Evolutionary conservation across 2,113 vertebrate genomes (phyloP).

Genomic region (Chaetodon auriga): DNA sequence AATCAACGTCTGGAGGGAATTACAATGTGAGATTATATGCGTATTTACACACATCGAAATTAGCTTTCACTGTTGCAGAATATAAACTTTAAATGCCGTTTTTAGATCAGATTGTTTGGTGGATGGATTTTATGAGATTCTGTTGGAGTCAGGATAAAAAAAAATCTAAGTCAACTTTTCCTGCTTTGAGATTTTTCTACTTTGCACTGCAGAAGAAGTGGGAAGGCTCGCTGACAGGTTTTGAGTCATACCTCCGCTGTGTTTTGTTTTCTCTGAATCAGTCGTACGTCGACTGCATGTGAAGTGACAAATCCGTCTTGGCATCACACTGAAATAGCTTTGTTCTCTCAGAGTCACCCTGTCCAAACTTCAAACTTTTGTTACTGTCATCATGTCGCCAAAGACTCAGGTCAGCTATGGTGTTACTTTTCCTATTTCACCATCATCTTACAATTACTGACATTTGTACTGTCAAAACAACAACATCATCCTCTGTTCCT

Average conservation of each 20-base stretch:
- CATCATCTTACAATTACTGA: conserved; percentile 18
- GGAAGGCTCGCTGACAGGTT: conserved; percentile 43
- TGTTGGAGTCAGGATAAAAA: conserved; percentile 9
- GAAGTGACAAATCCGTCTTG: conserved; percentile 66
- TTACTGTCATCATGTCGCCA: conserved; percentile 15
- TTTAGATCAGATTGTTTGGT: conserved; percentile 30
- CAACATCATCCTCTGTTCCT: background rate
- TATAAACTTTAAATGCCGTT: conserved; percentile 37
- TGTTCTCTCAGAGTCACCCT: conserved; percentile 36
- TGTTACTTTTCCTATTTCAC: conserved; percentile 11
- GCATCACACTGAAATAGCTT: conserved; percentile 58
- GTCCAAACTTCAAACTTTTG: conserved; percentile 37
- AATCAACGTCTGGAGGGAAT: conserved; percentile 42
- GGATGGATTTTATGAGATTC: conserved; percentile 31
- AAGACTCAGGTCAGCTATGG: conserved; percentile 17
- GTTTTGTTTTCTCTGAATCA: conserved; percentile 56
- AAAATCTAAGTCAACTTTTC: conserved; percentile 10
- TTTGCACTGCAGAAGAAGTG: background rate
- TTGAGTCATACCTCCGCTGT: conserved; percentile 42
- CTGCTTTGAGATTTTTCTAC: background rate
- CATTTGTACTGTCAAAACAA: conserved; percentile 27
- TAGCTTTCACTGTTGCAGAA: conserved; percentile 31
- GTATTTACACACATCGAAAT: conserved; percentile 53
- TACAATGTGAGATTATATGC: conserved; percentile 41
- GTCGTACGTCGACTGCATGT: conserved; percentile 16